These are phyloP conservation scores for Myathropa florea DNA, from an alignment of 2,888 invertebrate genomes.

Conservation along the genomic window DNA sequence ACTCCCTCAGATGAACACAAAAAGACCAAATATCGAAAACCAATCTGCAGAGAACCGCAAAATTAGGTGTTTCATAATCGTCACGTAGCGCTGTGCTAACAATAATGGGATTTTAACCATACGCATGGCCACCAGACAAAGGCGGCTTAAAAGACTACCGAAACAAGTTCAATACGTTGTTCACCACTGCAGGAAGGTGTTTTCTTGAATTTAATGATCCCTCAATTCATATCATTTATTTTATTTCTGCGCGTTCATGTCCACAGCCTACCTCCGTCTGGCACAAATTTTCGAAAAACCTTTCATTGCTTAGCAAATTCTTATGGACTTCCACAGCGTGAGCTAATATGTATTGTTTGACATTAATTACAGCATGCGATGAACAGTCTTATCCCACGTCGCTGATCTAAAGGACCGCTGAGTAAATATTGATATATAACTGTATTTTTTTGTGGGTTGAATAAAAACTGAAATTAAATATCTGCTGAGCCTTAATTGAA, in stretches of 20 bases:
- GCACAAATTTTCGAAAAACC: not conserved
- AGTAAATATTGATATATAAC: conserved; percentile 9
- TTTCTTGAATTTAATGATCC: conserved; percentile 26
- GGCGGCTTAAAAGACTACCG: not conserved
- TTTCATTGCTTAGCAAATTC: not conserved
- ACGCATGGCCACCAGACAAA: not conserved
- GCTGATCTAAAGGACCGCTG: not conserved
- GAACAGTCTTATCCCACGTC: not conserved
- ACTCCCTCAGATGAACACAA: not conserved
- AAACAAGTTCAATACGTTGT: not conserved
- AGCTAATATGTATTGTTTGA: conserved; percentile 17
- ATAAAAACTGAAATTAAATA: not conserved
- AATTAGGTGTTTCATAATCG: conserved; percentile 46
- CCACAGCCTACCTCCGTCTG: not conserved
- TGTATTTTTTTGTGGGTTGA: not conserved
- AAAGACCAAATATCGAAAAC: not conserved
- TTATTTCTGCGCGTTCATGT: not conserved
- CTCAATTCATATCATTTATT: conserved; percentile 30
- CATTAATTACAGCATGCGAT: conserved; percentile 28
- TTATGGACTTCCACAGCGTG: not conserved
- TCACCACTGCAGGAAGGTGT: conserved; percentile 13
- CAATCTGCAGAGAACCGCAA: conserved; percentile 2
- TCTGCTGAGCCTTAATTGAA: not conserved
- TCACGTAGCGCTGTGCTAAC: conserved; percentile 45
- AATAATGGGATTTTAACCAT: conserved; percentile 49